Evolutionary conservation across 2,888 invertebrate genomes (phyloP), one percentile per base, ranked within the genome.

Genomic region (Pheosia gnoma): DNA sequence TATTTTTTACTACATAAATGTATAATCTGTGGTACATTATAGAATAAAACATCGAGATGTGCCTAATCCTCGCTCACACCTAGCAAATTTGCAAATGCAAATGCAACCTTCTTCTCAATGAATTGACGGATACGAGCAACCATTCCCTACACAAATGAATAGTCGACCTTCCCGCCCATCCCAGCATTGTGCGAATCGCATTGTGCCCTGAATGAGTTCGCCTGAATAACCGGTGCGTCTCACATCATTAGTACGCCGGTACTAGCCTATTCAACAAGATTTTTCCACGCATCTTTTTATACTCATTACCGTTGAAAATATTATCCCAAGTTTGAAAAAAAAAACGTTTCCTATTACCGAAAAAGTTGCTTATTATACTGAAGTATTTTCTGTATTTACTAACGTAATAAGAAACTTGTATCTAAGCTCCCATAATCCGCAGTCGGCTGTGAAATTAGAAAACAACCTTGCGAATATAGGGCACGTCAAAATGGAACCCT

Each of bases 131-230:
- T 78, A 25, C 25, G 25, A 80, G 80, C 79, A 77, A 70, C 77
- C 80, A 82, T 80, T 85, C 83, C 77, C 82, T 79, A 81, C 66
- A 66, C 74, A 76, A n/a, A n/a, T 90, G 87, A 90, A 91, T 90
- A 85, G 85, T 72, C 84, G 91, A 85, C 93, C 91, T 91, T 90
- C 89, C 80, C 78, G 83, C 92, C 92, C 87, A 85, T 86, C 82
- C 88, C 82, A 77, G 81, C 84, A 90, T 88, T 90, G 87, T 90
- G 80, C 76, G 75, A 76, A 71, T 80, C 78, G 81, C 81, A 84
- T 84, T 85, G 83, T 80, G 66, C 59, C 67, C 83, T 90, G 86
- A 89, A 89, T 88, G 84, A 83, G 72, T 78, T 70, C 75, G 71
- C 74, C 78, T 86, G 82, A 86, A 89, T 89, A 83, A 83, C 72